Evolutionary conservation across 2,797 vertebrate genomes (phyloP).

Genomic region (Crossoptilon crossoptilon): DNA sequence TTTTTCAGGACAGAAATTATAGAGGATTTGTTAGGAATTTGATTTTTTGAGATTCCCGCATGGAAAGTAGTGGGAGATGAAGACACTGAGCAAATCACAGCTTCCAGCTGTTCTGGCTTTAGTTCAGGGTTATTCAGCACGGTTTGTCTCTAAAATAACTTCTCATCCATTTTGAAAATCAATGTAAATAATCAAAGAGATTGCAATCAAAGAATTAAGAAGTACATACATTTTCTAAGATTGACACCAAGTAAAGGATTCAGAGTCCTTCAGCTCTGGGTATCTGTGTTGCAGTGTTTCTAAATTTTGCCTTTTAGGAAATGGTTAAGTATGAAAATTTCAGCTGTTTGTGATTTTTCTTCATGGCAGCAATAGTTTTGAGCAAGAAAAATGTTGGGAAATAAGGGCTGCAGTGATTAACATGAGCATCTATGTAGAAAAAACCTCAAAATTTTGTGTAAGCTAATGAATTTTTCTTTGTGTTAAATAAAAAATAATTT

Average conservation of each 20-base stretch:
- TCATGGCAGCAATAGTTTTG: neutral
- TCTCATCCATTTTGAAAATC: neutral
- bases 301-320: neutral
- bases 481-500: neutral
- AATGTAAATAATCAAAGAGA: neutral
- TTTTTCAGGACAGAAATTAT: conserved; percentile 1
- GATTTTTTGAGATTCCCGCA: neutral
- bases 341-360: neutral
- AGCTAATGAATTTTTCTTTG: neutral
- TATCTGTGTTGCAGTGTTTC: neutral
- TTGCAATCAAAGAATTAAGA: neutral
- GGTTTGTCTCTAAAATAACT: neutral
- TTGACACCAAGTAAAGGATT: neutral
- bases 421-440: neutral
- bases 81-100: neutral
- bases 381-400: neutral
- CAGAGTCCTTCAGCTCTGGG: neutral
- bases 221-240: neutral
- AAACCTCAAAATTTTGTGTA: neutral
- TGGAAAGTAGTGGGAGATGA: neutral
- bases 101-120: neutral
- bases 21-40: neutral
- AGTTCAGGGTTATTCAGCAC: neutral
- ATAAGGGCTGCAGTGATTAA: neutral
- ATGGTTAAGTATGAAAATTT: neutral